These are phyloP conservation scores for Craniophora ligustri DNA, from an alignment of 2,888 invertebrate species.

Conservation along the genomic window DNA sequence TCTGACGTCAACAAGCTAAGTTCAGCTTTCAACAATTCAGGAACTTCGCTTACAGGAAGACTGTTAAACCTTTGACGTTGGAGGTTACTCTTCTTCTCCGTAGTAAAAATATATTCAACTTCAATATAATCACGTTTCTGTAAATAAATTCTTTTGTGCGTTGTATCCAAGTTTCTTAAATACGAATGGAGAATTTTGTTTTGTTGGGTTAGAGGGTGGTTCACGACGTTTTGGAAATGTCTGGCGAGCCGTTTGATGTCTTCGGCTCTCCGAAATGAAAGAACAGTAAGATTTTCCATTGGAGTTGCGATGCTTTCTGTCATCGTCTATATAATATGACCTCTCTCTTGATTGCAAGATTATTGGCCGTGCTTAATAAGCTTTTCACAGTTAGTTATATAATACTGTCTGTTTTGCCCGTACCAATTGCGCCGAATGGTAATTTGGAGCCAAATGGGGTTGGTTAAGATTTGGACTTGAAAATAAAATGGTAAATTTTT, in stretches of 20 bases:
- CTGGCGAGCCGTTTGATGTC: slow-evolving; percentile 78
- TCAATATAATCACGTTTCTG: slow-evolving; percentile 78
- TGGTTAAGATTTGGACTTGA: slow-evolving; percentile 62
- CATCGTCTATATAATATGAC: slow-evolving; percentile 59
- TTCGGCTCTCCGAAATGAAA: slow-evolving; percentile 80
- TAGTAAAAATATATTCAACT: slow-evolving; percentile 84
- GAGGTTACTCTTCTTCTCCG: slow-evolving; percentile 81
- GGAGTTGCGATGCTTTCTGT: slow-evolving; percentile 60
- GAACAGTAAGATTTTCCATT: slow-evolving; percentile 72
- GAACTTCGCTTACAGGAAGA: slow-evolving; percentile 82
- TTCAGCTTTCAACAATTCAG: slow-evolving; percentile 80
- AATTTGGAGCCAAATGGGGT: slow-evolving; percentile 51
- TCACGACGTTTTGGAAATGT: slow-evolving; percentile 75
- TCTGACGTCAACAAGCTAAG: slow-evolving; percentile 70
- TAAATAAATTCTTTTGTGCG: slow-evolving; percentile 73
- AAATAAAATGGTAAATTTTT: slow-evolving; percentile 66
- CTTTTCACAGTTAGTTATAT: slow-evolving; percentile 49
- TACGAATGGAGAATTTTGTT: slow-evolving; percentile 70
- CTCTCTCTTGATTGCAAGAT: slow-evolving; percentile 52
- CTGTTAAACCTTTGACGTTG: slow-evolving; percentile 84
- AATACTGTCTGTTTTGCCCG: slow-evolving; percentile 52
- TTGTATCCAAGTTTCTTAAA: slow-evolving; percentile 70
- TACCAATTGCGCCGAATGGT: slow-evolving; percentile 50
- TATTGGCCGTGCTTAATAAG: slow-evolving; percentile 50
- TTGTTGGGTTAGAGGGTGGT: slow-evolving; percentile 73